Conservation (phyloP, 2,113 vertebrate species). For the Tachycineta bicolor region DNA sequence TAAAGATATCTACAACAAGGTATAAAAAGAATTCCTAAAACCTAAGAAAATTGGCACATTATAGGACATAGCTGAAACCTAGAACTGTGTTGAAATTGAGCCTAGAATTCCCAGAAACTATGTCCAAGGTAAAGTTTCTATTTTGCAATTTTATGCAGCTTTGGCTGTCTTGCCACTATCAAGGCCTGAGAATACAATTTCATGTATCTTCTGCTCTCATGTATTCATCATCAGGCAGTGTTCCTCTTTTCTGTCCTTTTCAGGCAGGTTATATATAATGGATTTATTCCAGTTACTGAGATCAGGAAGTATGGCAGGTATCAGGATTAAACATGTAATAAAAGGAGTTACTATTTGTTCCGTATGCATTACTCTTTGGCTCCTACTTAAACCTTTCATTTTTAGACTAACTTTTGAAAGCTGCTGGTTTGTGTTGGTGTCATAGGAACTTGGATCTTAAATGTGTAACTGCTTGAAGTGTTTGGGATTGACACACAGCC, state of each 20-base stretch:
- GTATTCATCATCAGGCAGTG: rapidly evolving
- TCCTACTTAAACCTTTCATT: neutral
- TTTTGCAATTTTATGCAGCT: neutral
- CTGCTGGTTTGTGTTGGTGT: neutral
- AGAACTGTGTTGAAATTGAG: neutral
- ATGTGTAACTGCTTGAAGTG: neutral
- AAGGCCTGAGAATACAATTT: neutral
- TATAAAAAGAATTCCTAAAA: neutral
- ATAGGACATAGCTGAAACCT: neutral
- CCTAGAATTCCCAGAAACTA: neutral
- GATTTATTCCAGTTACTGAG: neutral
- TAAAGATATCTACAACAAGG: neutral
- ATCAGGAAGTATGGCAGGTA: neutral
- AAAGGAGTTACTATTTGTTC: neutral
- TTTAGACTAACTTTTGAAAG: slow-evolving; percentile 1
- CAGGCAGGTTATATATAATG: neutral
- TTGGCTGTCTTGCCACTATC: neutral
- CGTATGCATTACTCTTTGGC: neutral
- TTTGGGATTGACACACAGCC: neutral
- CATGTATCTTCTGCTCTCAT: neutral
- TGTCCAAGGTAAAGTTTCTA: neutral
- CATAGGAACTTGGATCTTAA: neutral
- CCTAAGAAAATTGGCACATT: neutral
- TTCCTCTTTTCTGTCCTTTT: neutral
- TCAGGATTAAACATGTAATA: neutral